phyloP scores from a whole-genome alignment of 2,113 vertebrate species.

The Orycteropus afer region DNA sequence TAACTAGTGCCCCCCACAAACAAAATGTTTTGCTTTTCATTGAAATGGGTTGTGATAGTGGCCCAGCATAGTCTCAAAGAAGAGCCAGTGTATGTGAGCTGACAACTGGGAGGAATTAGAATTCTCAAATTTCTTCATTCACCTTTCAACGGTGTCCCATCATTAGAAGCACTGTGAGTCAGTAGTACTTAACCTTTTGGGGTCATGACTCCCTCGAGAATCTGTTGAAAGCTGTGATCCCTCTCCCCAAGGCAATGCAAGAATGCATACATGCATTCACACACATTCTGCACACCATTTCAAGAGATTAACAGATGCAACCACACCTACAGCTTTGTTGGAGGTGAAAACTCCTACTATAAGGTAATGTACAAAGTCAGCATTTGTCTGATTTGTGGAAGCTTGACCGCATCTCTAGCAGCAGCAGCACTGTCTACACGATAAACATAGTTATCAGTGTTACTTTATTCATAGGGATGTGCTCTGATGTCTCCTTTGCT shows the following conservation, averaged over 20 bases:
- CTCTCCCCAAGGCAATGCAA: not conserved
- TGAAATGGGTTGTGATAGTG: not conserved
- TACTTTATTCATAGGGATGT: not conserved
- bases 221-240: not conserved
- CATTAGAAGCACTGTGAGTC: not conserved
- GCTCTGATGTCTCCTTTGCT: not conserved
- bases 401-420: not conserved
- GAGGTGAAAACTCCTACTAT: not conserved
- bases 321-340: not conserved
- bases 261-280: not conserved
- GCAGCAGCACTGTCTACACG: fast-evolving
- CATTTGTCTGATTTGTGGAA: not conserved
- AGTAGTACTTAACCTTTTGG: not conserved
- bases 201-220: not conserved
- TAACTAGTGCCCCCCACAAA: not conserved
- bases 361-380: not conserved
- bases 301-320: not conserved
- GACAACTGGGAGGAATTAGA: not conserved
- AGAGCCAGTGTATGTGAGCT: not conserved
- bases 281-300: not conserved
- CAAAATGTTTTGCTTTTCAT: not conserved
- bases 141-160: not conserved
- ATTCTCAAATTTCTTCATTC: not conserved
- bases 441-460: not conserved
- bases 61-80: not conserved